Evolutionary conservation across 2,797 vertebrate genomes (phyloP), one percentile per base, ranked within the genome.

Genomic region (Acomys russatus): DNA sequence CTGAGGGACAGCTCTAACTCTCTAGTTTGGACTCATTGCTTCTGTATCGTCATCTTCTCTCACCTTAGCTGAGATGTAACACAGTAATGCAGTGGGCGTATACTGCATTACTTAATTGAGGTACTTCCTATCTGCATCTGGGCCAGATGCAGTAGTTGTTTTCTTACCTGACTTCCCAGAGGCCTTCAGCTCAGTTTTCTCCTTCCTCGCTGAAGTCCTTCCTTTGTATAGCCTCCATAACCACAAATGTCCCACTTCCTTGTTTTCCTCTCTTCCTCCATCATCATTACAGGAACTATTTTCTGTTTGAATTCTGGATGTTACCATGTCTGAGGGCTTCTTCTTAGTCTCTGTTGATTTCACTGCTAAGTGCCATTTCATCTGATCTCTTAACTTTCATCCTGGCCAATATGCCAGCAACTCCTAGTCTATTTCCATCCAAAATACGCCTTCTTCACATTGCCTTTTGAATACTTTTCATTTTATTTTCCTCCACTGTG

Each of bases 401-500:
- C 4, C 4, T 63, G 2, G 6, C 15, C 23, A 14, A 38, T n/a
- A 33, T 56, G 15, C 38, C 63, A 14, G 6, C 2, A 35, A n/a
- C 22, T 59, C 14, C 9, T 5, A 4, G 5, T 82, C 49, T 91
- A 70, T 87, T 86, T 71, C 64, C 51, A 6, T 71, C 66, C 28
- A 88, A 89, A 74, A 74, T 88, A 92, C 10, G 6, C 83, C 71
- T 96, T 94, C n/a, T 76, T 76, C n/a, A 63, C n/a, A 61, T 61
- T 2, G 0, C 38, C 20, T 86, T 88, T 89, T 90, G 25, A 94
- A 63, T 85, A 71, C 51, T 90, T 82, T 11, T 84, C 66, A n/a
- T 92, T 94, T 95, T 22, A 44, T 94, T 96, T 95, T 77, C 7
- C 77, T 80, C 95, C 54, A 80, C 9, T 2, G 91, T 91, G 20